These are phyloP conservation scores for Cheracebus regulus DNA, from an alignment of 2,797 vertebrate species.

Conservation along the genomic window DNA sequence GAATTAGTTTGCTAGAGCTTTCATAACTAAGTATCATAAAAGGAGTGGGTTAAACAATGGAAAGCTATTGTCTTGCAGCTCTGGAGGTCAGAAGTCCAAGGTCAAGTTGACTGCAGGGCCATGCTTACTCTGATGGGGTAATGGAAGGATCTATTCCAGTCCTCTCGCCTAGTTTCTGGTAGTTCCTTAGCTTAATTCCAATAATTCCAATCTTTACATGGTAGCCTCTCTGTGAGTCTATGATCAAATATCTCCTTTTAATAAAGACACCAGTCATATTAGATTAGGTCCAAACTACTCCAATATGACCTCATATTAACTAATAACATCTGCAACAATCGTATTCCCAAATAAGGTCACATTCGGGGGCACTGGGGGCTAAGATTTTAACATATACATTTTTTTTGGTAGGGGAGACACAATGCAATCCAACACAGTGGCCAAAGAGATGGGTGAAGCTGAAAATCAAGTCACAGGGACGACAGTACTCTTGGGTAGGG, in stretches of 20 bases:
- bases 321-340: neutral
- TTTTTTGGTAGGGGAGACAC: no score
- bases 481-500: neutral
- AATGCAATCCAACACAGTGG: neutral
- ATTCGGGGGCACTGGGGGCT: neutral
- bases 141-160: neutral
- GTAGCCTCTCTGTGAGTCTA: neutral
- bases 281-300: neutral
- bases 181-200: neutral
- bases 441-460: neutral
- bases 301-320: neutral
- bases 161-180: neutral
- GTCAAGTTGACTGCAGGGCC: neutral
- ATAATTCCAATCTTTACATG: neutral
- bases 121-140: fast-evolving
- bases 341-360: neutral
- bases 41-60: neutral
- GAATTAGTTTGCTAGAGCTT: neutral
- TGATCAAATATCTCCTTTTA: neutral
- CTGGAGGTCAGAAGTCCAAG: neutral
- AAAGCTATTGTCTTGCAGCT: neutral
- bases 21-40: neutral
- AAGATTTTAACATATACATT: neutral
- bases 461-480: neutral
- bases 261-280: neutral